Evolutionary conservation across 1,140 invertebrate species (phyloP).

Genomic region (Cydia strobilella): DNA sequence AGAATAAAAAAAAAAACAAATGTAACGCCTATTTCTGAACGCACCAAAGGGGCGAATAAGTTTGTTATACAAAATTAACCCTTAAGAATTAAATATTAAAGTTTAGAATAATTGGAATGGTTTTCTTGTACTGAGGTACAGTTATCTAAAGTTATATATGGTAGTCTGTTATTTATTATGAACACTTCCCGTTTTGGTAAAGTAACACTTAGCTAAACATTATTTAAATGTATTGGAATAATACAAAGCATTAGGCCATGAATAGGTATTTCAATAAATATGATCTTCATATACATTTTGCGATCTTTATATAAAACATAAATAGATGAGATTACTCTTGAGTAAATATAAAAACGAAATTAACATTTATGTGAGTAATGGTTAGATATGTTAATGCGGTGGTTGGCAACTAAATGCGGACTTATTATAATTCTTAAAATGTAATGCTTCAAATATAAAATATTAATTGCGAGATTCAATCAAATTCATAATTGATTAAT

Average conservation of each 20-base stretch:
- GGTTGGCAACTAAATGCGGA: slow-evolving; percentile 53
- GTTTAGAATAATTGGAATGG: slow-evolving; percentile 61
- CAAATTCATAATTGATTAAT: slow-evolving; percentile 47
- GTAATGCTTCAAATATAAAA: slow-evolving; percentile 40
- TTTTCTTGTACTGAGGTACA: slow-evolving; percentile 58
- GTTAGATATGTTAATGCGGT: slow-evolving; percentile 42
- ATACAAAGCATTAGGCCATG: slow-evolving; percentile 47
- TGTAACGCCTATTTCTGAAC: slow-evolving; percentile 35
- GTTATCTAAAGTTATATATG: slow-evolving; percentile 49
- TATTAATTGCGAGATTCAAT: slow-evolving; percentile 56
- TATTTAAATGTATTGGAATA: slow-evolving; percentile 34
- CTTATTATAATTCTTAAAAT: slow-evolving; percentile 36
- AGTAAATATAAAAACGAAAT: slow-evolving; percentile 56
- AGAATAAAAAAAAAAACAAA: slow-evolving; percentile 34
- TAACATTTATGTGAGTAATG: slow-evolving; percentile 38
- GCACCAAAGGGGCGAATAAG: slow-evolving; percentile 34
- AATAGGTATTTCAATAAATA: not conserved
- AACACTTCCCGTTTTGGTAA: slow-evolving; percentile 67
- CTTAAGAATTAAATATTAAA: slow-evolving; percentile 46
- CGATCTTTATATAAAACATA: slow-evolving; percentile 39
- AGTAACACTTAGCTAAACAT: slow-evolving; percentile 36
- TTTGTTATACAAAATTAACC: slow-evolving; percentile 43
- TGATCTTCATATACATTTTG: slow-evolving; percentile 32
- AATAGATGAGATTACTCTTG: slow-evolving; percentile 68
- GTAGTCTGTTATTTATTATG: slow-evolving; percentile 41